Conservation (phyloP, 1,140 invertebrate species). For the Formica exsecta region DNA sequence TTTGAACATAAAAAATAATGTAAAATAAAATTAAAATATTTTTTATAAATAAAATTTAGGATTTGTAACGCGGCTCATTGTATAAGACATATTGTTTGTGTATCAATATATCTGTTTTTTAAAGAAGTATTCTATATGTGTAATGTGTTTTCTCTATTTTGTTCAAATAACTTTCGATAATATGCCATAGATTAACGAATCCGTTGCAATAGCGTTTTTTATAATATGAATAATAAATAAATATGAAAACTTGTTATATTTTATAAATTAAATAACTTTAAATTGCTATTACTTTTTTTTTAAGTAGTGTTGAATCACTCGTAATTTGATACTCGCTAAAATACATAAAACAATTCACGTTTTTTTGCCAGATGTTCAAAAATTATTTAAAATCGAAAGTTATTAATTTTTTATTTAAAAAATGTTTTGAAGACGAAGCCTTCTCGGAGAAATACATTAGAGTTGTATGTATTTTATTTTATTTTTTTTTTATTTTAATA, state of each 20-base stretch:
- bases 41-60: slow-evolving; percentile 4
- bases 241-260: no score
- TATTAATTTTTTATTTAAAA: not conserved
- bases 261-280: no score
- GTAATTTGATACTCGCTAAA: not conserved
- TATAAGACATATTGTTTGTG: no score
- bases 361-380: not conserved
- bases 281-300: no score
- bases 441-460: no score
- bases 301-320: not conserved
- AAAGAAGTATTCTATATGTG: no score
- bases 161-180: not conserved
- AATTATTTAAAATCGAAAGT: not conserved
- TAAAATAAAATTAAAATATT: slow-evolving; percentile 6
- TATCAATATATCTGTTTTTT: no score
- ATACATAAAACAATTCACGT: not conserved
- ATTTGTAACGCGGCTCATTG: no score
- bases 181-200: not conserved
- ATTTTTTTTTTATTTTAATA: not conserved
- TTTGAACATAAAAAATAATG: slow-evolving; percentile 18
- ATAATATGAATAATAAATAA: no score
- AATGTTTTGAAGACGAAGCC: not conserved
- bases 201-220: no score
- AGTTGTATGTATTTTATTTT: not conserved
- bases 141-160: not conserved